Base-by-base conservation (phyloP, 2,113 vertebrate genomes). In the Halcyon malimbica region DNA sequence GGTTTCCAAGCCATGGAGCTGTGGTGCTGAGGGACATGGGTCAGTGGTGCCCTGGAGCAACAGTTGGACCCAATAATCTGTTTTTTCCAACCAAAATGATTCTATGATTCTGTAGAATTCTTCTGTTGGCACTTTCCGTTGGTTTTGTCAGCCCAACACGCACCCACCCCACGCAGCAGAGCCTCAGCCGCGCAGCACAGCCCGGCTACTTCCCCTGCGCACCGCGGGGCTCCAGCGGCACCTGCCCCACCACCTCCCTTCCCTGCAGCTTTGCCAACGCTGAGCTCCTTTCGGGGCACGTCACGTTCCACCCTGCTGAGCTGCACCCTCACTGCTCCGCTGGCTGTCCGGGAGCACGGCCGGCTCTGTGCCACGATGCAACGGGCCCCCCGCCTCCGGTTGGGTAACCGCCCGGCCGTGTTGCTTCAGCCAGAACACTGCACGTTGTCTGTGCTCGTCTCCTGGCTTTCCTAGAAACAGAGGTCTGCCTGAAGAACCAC, bases 401-500 rank as follows among this genome's bases (percentile, higher is more conserved):
- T 50, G 4, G 42, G 50, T 5, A 6, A 31, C 6, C 33, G 17
- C 35, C 13, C 1, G 3, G 3, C 13, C 3, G 5, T 1, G 3
- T 15, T 11, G 9, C 53, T 8, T 74, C 65, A 70, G 65, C 54
- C 77, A 37, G 26, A 28, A 77, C 8, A 13, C 48, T 4, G 35
- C 35, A 7, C 15, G 4, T 1, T 0, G 28, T 5, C n/a, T 12
- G 6, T 2, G 0, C 19, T 5, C 5, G 14, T 8, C 59, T 5
- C 14, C 26, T 8, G 6, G 23, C 10, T 68, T 33, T 54, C 1
- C 1, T 0, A 12, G 41, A 5, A 23, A 3, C 0, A 1, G 29
- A 5, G 79, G 29, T 31, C 59, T 8, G 64, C 64, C 59, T 0
- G 1, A 42, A 33, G 63, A 8, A n/a, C 2, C 21, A 9, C 3